phyloP scores from a whole-genome alignment of 2,888 invertebrate genomes.

The Stramonita haemastoma region DNA sequence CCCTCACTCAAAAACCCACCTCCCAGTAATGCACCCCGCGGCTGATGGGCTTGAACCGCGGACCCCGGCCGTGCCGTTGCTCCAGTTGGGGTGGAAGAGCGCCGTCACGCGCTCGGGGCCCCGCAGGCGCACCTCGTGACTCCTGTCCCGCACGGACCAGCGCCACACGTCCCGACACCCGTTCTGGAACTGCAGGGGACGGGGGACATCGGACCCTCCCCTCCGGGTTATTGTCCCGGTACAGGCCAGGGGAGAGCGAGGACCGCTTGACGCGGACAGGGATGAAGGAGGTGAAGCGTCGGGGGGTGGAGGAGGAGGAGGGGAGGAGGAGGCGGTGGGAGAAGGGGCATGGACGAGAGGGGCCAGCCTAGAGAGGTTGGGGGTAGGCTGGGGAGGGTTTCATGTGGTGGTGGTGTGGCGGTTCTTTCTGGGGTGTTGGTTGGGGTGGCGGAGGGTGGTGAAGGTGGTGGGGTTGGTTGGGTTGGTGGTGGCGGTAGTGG shows the following conservation, averaged over 20 bases:
- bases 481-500: background rate
- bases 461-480: too few relatives aligned
- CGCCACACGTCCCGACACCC: constrained; percentile 85
- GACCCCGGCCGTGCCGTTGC: constrained; percentile 86
- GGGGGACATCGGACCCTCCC: constrained; percentile 15
- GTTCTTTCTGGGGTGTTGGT: too few relatives aligned
- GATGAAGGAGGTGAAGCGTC: background rate
- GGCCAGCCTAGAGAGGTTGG: background rate
- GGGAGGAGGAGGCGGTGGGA: background rate
- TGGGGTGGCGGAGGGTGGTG: too few relatives aligned
- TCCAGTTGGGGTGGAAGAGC: constrained; percentile 87
- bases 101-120: constrained; percentile 79
- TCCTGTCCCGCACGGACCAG: constrained; percentile 82
- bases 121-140: constrained; percentile 81
- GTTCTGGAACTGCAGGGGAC: constrained; percentile 66
- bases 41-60: constrained; percentile 84
- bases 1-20: constrained; percentile 40
- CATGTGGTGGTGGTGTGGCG: constrained; percentile 21
- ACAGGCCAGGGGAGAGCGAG: background rate
- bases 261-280: background rate
- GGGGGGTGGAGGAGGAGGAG: background rate
- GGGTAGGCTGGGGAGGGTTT: background rate
- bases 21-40: constrained; percentile 83
- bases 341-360: background rate
- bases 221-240: constrained; percentile 39